Conservation (phyloP, 2,888 invertebrate genomes). For the Napeogenes inachia region DNA sequence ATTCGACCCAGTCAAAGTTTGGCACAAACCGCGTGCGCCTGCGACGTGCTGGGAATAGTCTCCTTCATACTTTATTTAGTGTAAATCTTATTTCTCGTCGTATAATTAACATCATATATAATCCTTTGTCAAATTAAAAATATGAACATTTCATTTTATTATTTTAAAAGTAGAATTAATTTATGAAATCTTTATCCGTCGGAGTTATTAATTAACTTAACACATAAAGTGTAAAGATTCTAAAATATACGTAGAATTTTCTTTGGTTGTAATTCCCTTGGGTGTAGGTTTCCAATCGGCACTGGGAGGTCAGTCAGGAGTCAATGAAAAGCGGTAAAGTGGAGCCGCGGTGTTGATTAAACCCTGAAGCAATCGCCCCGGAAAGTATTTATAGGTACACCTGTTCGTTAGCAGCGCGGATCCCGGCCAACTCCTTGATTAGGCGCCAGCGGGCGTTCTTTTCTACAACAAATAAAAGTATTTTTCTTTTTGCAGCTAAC, state of each 20-base stretch:
- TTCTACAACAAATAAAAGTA: conserved; percentile 71
- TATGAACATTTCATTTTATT: background rate
- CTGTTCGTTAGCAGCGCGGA: conserved; percentile 75
- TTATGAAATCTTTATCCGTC: conserved; percentile 12
- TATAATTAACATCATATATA: conserved; percentile 16
- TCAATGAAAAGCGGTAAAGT: conserved; percentile 76
- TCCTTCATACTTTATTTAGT: conserved; percentile 37
- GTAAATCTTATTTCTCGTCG: conserved; percentile 29
- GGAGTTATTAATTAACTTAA: conserved; percentile 35
- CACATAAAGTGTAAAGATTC: conserved; percentile 40
- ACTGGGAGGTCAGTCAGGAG: conserved; percentile 67
- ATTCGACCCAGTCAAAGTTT: conserved; percentile 58
- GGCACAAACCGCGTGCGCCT: conserved; percentile 51
- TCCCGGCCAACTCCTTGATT: conserved; percentile 76
- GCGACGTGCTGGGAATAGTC: conserved; percentile 49
- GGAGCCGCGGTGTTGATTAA: conserved; percentile 74
- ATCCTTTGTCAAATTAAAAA: background rate
- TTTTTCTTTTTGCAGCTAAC: conserved; percentile 52
- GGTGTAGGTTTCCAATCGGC: conserved; percentile 72
- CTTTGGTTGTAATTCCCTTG: conserved; percentile 57
- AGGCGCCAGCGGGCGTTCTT: conserved; percentile 72
- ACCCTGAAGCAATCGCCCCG: conserved; percentile 75
- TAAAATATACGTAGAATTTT: conserved; percentile 61
- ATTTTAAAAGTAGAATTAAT: background rate
- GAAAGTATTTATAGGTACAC: conserved; percentile 77